Evolutionary conservation across 1,140 invertebrate species (phyloP), one percentile per base, ranked within the genome.

Genomic region (Drosophila takahashii): DNA sequence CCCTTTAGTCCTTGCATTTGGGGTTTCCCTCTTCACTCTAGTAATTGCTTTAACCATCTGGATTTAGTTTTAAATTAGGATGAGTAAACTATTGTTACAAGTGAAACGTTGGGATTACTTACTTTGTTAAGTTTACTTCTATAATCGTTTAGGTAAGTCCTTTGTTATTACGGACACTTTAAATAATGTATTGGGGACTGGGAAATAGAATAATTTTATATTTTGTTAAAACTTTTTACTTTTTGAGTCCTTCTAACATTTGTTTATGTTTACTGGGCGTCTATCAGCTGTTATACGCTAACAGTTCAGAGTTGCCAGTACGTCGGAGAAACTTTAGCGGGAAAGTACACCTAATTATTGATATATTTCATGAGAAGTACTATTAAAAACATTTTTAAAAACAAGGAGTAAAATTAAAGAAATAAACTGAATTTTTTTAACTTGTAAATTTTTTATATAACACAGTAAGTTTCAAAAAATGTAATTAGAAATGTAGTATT

Each of bases 271-370:
- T 18, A 51, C 15, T 16, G 7, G 26, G 9, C 27, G 15, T 18
- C 48, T 16, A 51, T 51, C 48, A 51, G 48, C 48, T 51, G 48
- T 51, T 34, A 34, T 32, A 16, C 0, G 27, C 10, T 51, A 51
- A 51, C 48, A 51, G 48, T 6, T 6, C 29, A 16, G 15, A 9
- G 48, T 7, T 51, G 29, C 29, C 29, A 32, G 15, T n/a, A 6
- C 2, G 2, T n/a, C 22, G 11, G 1, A n/a, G 0, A 8, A 1
- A 34, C 1, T 18, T 34, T 34, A 51, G 29, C 48, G 27, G 29
- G 2, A 13, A 34, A 34, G 0, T 2, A 11, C 9, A 16, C 10
- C 2, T 0, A 34, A 51, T 11, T 8, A 34, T 16, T 11, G 29
- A 4, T 10, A 16, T 18, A 51, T 32, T 9, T 50, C 4, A 50